Evolutionary conservation across 2,888 invertebrate genomes (phyloP), one percentile per base, ranked within the genome.

Genomic region (Meteorus cinctellus): DNA sequence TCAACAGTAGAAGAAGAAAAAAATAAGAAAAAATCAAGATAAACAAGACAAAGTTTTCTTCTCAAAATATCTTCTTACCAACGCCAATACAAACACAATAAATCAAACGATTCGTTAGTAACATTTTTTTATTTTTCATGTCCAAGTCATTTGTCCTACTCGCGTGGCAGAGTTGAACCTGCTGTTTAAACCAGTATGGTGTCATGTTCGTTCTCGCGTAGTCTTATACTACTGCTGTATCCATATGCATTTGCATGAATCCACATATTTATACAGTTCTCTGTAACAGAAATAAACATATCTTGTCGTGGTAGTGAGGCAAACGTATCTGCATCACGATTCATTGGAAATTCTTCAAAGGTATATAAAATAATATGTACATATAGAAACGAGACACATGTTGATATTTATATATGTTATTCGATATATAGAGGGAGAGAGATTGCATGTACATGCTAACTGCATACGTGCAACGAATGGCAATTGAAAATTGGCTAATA

Each of bases 151-250:
- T 55, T 55, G 55, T 55, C 55, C 55, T 55, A 55, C 55, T 55
- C 55, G 55, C 55, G 55, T 55, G 55, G 55, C 55, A 19, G 55
- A 55, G 55, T 55, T 55, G 55, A 55, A n/a, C 55, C 55, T 55
- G 55, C 55, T 55, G 55, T 55, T 55, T 4, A n/a, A 55, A 55
- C 55, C 55, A 55, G 55, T 55, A 55, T 55, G 55, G 55, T 55
- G 55, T 55, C 55, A 19, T 55, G 55, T 55, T 55, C 55, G 55
- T 55, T 55, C 55, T 55, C 55, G 55, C 55, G 55, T 19, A 55
- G 19, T 55, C 55, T 55, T 55, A 19, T 19, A 55, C 55, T 55
- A 55, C 55, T 55, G 55, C 19, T 24, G 24, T 55, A 16, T 48
- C 41, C 41, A 16, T 48, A 55, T 55, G 4, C 55, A 55, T 55